Percentiles rank a stretch among this genome's conserved stretches.
These are phyloP conservation scores for Phengaris arion DNA, from an alignment of 2,888 invertebrate species.

Conservation along the genomic window DNA sequence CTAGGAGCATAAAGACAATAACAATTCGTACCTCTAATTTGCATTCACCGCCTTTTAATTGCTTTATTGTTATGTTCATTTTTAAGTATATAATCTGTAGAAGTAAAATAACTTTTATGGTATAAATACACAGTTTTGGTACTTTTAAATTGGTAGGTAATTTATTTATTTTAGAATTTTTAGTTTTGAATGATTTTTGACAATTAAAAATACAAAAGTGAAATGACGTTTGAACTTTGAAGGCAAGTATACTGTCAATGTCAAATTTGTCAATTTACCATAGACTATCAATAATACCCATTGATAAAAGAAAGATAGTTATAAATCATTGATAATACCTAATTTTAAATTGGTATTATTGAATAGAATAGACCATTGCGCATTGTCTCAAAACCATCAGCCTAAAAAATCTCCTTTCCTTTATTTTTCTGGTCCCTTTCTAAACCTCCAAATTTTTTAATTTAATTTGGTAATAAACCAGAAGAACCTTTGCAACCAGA, in stretches of 20 bases:
- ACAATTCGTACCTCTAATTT: slow-evolving; percentile 78
- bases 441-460: too few relatives aligned
- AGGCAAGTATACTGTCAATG: neutral
- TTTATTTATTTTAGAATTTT: too few relatives aligned
- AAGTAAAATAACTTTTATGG: neutral
- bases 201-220: neutral
- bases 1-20: neutral
- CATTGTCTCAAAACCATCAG: neutral
- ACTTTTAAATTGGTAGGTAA: too few relatives aligned
- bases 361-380: neutral
- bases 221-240: slow-evolving; percentile 16
- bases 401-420: neutral
- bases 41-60: slow-evolving; percentile 85
- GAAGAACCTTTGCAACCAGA: too few relatives aligned
- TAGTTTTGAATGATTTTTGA: neutral
- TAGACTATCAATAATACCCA: too few relatives aligned
- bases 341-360: neutral
- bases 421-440: too few relatives aligned
- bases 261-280: neutral
- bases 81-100: slow-evolving; percentile 38
- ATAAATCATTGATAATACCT: too few relatives aligned
- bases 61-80: slow-evolving; percentile 87
- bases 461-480: too few relatives aligned
- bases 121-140: neutral
- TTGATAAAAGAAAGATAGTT: too few relatives aligned